Evolutionary conservation across 2,888 invertebrate species (phyloP).

Genomic region (Zaprionus bogoriensis): DNA sequence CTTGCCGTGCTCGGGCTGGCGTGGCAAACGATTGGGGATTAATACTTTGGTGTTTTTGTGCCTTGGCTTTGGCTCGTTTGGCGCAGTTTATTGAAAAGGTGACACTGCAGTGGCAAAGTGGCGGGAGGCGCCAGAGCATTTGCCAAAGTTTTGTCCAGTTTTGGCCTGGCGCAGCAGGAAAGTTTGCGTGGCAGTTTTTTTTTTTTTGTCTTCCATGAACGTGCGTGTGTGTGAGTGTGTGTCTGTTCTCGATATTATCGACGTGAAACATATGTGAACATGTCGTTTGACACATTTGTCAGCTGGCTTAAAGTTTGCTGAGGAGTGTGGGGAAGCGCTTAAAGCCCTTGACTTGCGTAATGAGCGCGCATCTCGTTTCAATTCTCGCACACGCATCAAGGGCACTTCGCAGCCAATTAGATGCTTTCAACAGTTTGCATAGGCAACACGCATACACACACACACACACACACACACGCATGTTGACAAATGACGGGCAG

Average conservation of each 20-base stretch:
- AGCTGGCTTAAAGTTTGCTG: conserved; percentile 65
- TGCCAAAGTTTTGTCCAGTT: conserved; percentile 51
- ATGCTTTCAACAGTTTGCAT: conserved; percentile 65
- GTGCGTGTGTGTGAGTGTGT: too few relatives aligned
- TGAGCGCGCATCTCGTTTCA: conserved; percentile 32
- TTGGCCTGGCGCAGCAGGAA: conserved; percentile 49
- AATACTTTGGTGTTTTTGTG: conserved; percentile 59
- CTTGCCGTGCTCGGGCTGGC: conserved; percentile 36
- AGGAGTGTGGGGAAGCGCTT: conserved; percentile 1
- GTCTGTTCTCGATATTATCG: conserved; percentile 67
- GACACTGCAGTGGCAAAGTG: conserved; percentile 59
- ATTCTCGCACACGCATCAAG: conserved; percentile 41
- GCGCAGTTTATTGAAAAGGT: conserved; percentile 77
- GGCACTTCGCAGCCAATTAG: conserved; percentile 73
- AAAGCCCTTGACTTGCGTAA: conserved; percentile 5
- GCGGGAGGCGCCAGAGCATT: neutral
- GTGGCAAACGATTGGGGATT: conserved; percentile 70
- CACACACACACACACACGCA: conserved; percentile 10
- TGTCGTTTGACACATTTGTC: conserved; percentile 79
- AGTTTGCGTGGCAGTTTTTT: conserved; percentile 31
- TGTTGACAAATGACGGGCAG: conserved; percentile 75
- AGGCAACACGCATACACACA: conserved; percentile 1
- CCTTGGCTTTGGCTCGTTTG: conserved; percentile 44
- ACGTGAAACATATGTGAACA: conserved; percentile 74
- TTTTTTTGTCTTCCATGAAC: conserved; percentile 17